phyloP scores from a whole-genome alignment of 1,140 invertebrate species.

The Bactericera cockerelli region DNA sequence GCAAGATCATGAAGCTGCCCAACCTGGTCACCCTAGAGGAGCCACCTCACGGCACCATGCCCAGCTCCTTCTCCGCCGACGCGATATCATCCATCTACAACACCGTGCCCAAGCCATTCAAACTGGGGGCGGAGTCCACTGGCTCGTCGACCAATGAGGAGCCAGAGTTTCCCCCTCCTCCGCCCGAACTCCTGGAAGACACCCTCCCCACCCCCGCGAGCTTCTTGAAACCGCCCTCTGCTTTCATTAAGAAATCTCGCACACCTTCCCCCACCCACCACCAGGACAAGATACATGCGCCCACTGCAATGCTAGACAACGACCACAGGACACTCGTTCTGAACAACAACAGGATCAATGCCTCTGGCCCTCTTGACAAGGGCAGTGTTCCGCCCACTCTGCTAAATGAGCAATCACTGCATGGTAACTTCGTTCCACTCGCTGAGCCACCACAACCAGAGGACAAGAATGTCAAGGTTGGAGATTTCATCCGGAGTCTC shows the following conservation, averaged over 20 bases:
- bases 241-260: slow-evolving; percentile 12
- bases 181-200: slow-evolving; percentile 16
- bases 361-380: too few relatives aligned
- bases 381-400: too few relatives aligned
- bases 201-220: not conserved
- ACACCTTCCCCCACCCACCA: not conserved
- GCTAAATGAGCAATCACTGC: too few relatives aligned
- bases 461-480: not conserved
- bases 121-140: not conserved
- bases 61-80: slow-evolving; percentile 3
- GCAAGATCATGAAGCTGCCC: slow-evolving; percentile 30
- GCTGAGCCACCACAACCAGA: not conserved
- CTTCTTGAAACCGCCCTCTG: slow-evolving; percentile 16
- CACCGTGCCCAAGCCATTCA: slow-evolving; percentile 17
- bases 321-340: too few relatives aligned
- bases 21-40: not conserved
- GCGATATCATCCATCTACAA: slow-evolving; percentile 10
- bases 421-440: not conserved
- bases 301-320: too few relatives aligned
- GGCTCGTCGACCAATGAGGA: not conserved
- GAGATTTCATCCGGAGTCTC: not conserved
- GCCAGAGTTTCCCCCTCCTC: slow-evolving; percentile 14
- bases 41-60: not conserved
- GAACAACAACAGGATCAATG: too few relatives aligned
- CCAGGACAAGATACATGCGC: too few relatives aligned